Conservation (phyloP, 2,888 invertebrate genomes). For the Clitarchus hookeri region DNA sequence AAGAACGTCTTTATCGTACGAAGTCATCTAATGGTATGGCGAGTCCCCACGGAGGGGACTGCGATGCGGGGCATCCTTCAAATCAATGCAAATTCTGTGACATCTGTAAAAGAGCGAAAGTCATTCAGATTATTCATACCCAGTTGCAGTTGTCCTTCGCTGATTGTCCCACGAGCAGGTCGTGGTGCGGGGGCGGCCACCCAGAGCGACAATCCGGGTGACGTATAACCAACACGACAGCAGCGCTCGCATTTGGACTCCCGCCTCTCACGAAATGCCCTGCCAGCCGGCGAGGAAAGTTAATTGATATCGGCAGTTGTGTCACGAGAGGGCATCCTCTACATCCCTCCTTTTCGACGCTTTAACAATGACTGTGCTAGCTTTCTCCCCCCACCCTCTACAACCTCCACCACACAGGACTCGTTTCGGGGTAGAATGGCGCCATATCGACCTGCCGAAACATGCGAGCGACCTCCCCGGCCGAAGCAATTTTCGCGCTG, state of each 20-base stretch:
- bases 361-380: neutral
- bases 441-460: slow-evolving; percentile 14
- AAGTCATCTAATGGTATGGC: too few relatives aligned
- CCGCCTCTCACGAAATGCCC: neutral
- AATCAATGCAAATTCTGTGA: too few relatives aligned
- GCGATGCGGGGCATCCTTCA: too few relatives aligned
- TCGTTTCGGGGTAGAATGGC: neutral
- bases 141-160: neutral
- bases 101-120: too few relatives aligned
- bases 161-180: neutral
- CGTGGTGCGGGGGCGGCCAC: neutral
- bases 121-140: neutral
- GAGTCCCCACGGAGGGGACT: too few relatives aligned
- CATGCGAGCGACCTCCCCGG: neutral
- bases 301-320: slow-evolving; percentile 9
- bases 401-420: neutral
- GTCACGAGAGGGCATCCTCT: neutral
- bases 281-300: neutral
- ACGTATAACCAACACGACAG: neutral
- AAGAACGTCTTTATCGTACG: too few relatives aligned
- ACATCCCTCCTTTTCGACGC: neutral
- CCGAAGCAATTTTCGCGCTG: slow-evolving; percentile 7
- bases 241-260: neutral
- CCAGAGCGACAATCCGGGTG: neutral
- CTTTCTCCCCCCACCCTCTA: neutral